A percentile compares a stretch with the other conserved stretches of the same genome.
These are phyloP conservation scores for Nasonovia ribisnigri DNA, from an alignment of 2,888 invertebrate species.

Conservation along the genomic window DNA sequence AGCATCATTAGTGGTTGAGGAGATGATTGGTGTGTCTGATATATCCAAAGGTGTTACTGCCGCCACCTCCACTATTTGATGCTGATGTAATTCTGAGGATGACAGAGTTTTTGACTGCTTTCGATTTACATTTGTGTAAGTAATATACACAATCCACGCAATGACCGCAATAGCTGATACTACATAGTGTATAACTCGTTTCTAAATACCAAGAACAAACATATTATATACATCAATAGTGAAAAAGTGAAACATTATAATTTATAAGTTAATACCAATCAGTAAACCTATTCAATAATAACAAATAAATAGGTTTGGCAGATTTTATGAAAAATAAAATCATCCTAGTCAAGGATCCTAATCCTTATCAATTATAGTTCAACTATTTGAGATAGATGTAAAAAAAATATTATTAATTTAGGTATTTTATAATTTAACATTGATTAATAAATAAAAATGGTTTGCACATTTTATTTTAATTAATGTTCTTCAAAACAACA, in stretches of 20 bases:
- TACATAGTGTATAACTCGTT: slow-evolving; percentile 26
- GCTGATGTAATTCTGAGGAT: not conserved
- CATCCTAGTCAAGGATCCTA: too few relatives aligned
- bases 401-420: too few relatives aligned
- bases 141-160: slow-evolving; percentile 42
- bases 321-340: not conserved
- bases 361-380: not conserved
- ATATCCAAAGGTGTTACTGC: slow-evolving; percentile 1
- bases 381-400: not conserved
- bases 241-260: not conserved
- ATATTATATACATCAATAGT: not conserved
- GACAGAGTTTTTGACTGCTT: not conserved
- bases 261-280: not conserved
- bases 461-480: too few relatives aligned
- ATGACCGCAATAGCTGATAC: slow-evolving; percentile 20
- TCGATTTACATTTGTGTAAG: slow-evolving; percentile 19
- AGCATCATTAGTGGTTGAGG: slow-evolving; percentile 70
- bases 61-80: not conserved
- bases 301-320: not conserved
- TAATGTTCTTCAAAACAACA: too few relatives aligned
- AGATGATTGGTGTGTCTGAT: not conserved
- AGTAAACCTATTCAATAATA: not conserved
- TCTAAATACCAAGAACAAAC: not conserved
- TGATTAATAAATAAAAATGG: not conserved
- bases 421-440: too few relatives aligned